Base-by-base conservation (phyloP, 92 coral and sea anemone genomes). In the Zoanthus sociatus region DNA sequence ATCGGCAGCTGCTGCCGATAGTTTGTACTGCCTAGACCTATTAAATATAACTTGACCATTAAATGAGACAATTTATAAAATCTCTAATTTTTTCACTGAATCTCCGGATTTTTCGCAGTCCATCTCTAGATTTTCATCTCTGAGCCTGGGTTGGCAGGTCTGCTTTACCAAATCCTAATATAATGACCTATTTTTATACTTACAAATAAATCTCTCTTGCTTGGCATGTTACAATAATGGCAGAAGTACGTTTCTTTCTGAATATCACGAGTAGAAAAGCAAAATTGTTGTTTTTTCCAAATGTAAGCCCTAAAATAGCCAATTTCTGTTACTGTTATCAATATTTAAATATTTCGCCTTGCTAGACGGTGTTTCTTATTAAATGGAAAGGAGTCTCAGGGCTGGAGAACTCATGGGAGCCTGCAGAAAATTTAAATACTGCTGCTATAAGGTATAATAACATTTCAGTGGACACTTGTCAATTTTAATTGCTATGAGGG, bases 391-490 rank as follows among this genome's bases (percentile, higher is more conserved):
- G 79, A 48, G 15, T n/a, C 44, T 75, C 79, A 75, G 79, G 60
- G 60, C 79, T 75, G 79, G n/a, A 75, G 14, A 75, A 75, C 79
- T 75, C 79, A 17, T 75, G 79, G 79, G 79, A 75, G 79, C 79
- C 79, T 75, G 79, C 79, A 75, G 79, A 75, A 75, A 74, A 74
- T 74, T 74, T 74, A 74, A 45, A 76, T 50, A 21, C 81, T 76
- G 81, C 81, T 76, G 81, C 81, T 76, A 50, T 46, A 74, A 76
- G 81, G 64, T 76, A 17, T 67, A 26, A 67, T 76, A 18, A 51
- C 44, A 50, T 76, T 76, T 76, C 48, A 18, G 81, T 76, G 21
- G 64, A 76, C 64, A 76, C 77, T 73, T 76, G 81, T 76, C 81
- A 76, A 53, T 76, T 76, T 54, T 76, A 51, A 76, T 73, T 76